Conservation (phyloP, 2,113 vertebrate species). For the Rhodinocichla rosea region DNA sequence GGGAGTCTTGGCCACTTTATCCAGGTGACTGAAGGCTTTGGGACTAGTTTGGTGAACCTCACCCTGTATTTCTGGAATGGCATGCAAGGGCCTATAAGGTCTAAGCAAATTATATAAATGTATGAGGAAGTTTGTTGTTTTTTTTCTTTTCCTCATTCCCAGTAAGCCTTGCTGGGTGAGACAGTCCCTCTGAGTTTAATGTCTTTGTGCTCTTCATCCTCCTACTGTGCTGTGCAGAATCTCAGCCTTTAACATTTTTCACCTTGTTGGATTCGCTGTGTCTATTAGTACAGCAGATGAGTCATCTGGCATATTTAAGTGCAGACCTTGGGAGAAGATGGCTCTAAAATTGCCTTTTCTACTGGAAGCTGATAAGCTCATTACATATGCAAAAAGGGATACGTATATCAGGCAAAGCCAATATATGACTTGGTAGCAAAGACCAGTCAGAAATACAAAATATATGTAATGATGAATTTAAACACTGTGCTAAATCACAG, state of each 20-base stretch:
- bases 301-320: not conserved
- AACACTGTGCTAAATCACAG: conserved; percentile 63
- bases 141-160: not conserved
- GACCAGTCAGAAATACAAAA: conserved; percentile 42
- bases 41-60: not conserved
- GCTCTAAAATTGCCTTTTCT: conserved; percentile 16
- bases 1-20: accelerated
- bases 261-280: not conserved
- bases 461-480: conserved; percentile 59
- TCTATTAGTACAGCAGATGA: not conserved
- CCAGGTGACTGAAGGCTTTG: not conserved
- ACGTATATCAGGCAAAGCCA: not conserved
- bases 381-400: conserved; percentile 49
- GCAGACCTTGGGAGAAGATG: not conserved
- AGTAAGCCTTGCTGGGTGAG: not conserved
- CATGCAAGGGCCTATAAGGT: not conserved
- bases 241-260: not conserved
- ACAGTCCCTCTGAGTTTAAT: not conserved
- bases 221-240: not conserved
- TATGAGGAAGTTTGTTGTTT: not conserved
- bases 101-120: not conserved
- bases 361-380: conserved; percentile 46
- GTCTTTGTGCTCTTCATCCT: not conserved
- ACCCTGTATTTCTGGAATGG: not conserved
- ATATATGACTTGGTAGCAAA: not conserved